Evolutionary conservation across 1,140 invertebrate genomes (phyloP).

Genomic region (Drepana arcuata): DNA sequence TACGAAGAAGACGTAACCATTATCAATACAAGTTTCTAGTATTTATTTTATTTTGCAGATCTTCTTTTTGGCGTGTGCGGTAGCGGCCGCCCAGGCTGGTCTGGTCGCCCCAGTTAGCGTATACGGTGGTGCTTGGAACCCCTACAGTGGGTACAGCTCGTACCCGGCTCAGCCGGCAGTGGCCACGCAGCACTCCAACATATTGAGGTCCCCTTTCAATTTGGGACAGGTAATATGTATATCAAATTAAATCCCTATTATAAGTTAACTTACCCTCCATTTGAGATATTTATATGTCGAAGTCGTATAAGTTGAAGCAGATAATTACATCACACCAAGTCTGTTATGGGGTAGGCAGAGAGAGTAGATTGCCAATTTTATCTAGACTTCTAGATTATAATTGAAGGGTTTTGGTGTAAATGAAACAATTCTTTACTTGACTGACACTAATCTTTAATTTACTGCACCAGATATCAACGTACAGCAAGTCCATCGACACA

Average conservation of each 20-base stretch:
- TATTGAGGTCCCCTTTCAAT: conserved; percentile 75
- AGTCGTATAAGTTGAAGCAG: no score
- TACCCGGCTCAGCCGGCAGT: conserved; percentile 71
- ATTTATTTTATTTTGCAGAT: conserved; percentile 43
- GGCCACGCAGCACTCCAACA: conserved; percentile 75
- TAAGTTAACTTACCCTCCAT: no score
- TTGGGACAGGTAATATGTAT: conserved; percentile 69
- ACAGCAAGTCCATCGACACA: conserved; percentile 77
- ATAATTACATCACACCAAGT: no score
- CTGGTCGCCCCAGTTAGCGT: conserved; percentile 22
- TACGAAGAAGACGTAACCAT: no score
- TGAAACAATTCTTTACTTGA: no score
- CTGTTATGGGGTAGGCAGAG: no score
- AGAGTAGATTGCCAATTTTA: no score
- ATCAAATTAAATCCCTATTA: no score
- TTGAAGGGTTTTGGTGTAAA: no score
- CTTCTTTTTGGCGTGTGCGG: conserved; percentile 54
- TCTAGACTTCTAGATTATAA: no score
- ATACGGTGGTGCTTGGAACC: conserved; percentile 29
- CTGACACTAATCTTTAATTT: no score
- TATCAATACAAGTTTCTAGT: not conserved
- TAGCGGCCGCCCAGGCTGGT: conserved; percentile 34
- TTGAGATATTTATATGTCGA: no score
- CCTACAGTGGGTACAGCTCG: conserved; percentile 42
- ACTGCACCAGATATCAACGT: conserved; percentile 75